Base-by-base conservation (phyloP, 2,113 vertebrate genomes). In the Cottus gobio region DNA sequence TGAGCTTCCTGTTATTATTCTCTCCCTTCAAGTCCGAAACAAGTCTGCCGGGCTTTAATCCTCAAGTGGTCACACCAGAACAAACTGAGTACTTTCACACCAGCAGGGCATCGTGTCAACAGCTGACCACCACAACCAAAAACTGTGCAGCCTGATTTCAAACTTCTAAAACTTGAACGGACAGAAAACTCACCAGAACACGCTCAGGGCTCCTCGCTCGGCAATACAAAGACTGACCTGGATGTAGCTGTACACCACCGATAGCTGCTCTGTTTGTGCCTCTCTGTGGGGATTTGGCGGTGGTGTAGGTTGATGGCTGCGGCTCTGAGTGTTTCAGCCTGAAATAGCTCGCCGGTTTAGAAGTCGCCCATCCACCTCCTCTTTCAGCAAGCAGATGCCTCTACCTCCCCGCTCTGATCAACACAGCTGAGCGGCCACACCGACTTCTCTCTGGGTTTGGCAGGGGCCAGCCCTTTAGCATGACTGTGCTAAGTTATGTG, bases 1-100 rank as follows among this genome's bases (percentile, higher is more conserved):
- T 44, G 31, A 65, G 66, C 76, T 89, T 93, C 89, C 89, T 88
- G 89, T 83, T 65, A 92, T 92, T 89, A 77, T 82, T 83, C 67
- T 56, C 71, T 57, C 15, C 26, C 66, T 42, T 67, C 37, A 36
- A 31, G 56, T 64, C 70, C 58, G 37, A 64, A 71, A 65, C 44
- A 63, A 70, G 34, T 58, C 46, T 28, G 20, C 50, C 0, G 39
- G 54, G 39, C 50, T 39, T n/a, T 74, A 54, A 15, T 80, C 34
- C n/a, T 34, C 36, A 44, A 54, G 37, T 57, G 24, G 65, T 73
- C 44, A 73, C 46, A 18, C 15, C 5, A 39, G 64, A 36, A 58
- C 16, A 30, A 61, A 61, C n/a, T 18, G 8, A 37, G 65, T 65
- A 60, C 1, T 26, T 79, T 4, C 28, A n/a, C 64, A n/a, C 44